Percentiles rank a stretch among this genome's conserved stretches.
phyloP scores from a whole-genome alignment of 2,113 vertebrate species.

The Gorsachius goisagi region DNA sequence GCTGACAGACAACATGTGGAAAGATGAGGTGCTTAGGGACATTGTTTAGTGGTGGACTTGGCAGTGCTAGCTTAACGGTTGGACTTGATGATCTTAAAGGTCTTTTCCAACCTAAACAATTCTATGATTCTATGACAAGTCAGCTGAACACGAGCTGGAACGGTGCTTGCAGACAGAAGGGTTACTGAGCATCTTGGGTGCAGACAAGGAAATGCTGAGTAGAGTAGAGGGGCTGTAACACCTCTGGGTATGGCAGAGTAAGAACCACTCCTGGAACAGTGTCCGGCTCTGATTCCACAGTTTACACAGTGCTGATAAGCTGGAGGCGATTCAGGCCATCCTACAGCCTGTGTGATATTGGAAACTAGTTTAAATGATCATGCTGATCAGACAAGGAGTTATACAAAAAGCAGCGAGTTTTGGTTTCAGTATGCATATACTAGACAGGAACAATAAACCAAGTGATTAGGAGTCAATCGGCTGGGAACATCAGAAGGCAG shows the following conservation, averaged over 20 bases:
- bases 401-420: not conserved
- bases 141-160: not conserved
- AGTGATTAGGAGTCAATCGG: not conserved
- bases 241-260: not conserved
- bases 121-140: no score
- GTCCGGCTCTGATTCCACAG: not conserved
- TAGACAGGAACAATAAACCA: not conserved
- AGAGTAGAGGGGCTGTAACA: not conserved
- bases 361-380: not conserved
- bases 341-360: not conserved
- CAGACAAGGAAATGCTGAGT: not conserved
- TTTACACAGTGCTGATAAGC: not conserved
- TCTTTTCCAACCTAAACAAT: no score
- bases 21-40: no score
- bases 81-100: no score
- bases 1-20: not conserved
- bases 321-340: not conserved
- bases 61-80: no score
- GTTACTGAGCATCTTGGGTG: not conserved
- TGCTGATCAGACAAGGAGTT: not conserved
- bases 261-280: not conserved
- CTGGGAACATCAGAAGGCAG: not conserved
- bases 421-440: accelerated
- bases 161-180: not conserved
- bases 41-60: no score